Evolutionary conservation across 2,797 vertebrate species (phyloP), one percentile per base, ranked within the genome.

Genomic region (Petrocephalus schoutedeni): DNA sequence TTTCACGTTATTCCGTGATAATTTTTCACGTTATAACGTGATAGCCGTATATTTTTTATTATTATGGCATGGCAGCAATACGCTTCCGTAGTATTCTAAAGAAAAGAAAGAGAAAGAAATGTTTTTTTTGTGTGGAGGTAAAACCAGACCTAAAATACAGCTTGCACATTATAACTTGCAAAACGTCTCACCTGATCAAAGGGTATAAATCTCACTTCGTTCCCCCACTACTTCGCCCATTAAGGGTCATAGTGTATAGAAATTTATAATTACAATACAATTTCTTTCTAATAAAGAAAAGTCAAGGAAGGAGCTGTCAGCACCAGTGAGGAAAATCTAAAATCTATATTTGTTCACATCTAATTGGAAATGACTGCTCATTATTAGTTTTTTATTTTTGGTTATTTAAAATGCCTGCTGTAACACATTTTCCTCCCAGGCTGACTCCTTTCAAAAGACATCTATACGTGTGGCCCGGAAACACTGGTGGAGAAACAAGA

Each of bases 401-500:
- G 8, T 85, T 85, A 56, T 57, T 85, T 28, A 36, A 58, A 59
- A 19, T 23, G n/a, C 32, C 23, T 45, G 32, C 16, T 21, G 19
- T 86, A 16, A 45, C 16, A 88, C 61, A 0, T 28, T 86, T 80
- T 87, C 10, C 88, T 93, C 93, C 91, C 93, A 97, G 97, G 96
- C 95, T 0, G 94, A 97, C 90, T 95, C 95, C 3, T 96, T 96
- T 91, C 94, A 96, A 86, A 95, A 92, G 90, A 95, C 94, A 0
- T 95, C 94, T 3, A 93, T 93, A 2, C 93, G 93, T 2, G 94
- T 95, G 57, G 94, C 96, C 89, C 94, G 95, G 89, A 97, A 96
- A 89, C 96, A 95, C 92, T 96, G 96, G 95, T 96, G 95, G 95
- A 97, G 94, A 92, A 96, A 96, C 88, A 93, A 93, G 57, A 97